Conservation (phyloP, 2,113 vertebrate species). For the Tylochromis polylepis region DNA sequence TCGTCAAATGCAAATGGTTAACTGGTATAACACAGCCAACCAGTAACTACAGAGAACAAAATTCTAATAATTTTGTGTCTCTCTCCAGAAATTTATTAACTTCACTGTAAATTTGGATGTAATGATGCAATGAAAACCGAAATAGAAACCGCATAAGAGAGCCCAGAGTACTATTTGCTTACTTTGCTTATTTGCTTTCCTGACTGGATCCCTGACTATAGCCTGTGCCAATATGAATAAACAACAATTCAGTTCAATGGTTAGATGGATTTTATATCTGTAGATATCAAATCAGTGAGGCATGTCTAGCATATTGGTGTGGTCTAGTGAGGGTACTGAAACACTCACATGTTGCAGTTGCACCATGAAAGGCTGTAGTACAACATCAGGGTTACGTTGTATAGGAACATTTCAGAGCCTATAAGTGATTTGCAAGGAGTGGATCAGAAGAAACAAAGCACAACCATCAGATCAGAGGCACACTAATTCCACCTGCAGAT, state of each 20-base stretch:
- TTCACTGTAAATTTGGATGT: neutral
- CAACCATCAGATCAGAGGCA: constrained; percentile 8
- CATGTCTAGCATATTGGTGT: neutral
- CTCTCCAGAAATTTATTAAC: neutral
- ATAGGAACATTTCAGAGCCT: constrained; percentile 3
- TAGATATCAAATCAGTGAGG: neutral
- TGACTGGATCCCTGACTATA: neutral
- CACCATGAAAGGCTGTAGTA: neutral
- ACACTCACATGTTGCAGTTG: neutral
- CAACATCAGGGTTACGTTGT: neutral
- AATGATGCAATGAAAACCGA: neutral
- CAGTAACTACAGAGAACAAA: neutral
- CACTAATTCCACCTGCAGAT: constrained; percentile 21
- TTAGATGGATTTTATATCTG: neutral
- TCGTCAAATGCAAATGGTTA: neutral
- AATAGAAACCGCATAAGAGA: neutral
- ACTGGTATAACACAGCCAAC: neutral
- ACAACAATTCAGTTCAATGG: neutral
- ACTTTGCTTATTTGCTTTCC: neutral
- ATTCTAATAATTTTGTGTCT: neutral
- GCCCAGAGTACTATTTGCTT: neutral
- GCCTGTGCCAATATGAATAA: neutral
- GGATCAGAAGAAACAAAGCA: constrained; percentile 16
- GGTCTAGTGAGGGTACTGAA: neutral
- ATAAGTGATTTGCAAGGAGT: neutral